phyloP scores from a whole-genome alignment of 2,888 invertebrate species.

The Diaphora mendica region DNA sequence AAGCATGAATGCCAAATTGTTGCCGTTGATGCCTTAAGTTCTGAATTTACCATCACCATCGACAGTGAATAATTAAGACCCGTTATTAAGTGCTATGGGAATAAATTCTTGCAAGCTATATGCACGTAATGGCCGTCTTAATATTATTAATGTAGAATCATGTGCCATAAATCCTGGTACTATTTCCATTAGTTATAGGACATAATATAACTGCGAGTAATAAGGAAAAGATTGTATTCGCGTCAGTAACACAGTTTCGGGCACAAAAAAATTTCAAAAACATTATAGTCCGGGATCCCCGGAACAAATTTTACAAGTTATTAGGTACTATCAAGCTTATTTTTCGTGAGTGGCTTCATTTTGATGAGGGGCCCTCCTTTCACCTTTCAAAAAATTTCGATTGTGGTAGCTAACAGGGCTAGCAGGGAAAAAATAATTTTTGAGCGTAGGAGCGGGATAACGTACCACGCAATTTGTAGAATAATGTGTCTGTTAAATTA shows the following conservation, averaged over 20 bases:
- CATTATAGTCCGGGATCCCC: too few relatives aligned
- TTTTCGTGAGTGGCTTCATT: too few relatives aligned
- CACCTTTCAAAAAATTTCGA: too few relatives aligned
- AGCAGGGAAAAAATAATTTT: too few relatives aligned
- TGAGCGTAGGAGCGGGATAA: too few relatives aligned
- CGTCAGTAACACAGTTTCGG: background rate
- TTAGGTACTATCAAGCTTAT: too few relatives aligned
- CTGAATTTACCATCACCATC: background rate
- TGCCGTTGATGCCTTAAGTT: background rate
- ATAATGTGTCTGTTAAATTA: too few relatives aligned
- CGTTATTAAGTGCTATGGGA: slow-evolving; percentile 5
- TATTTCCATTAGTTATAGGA: background rate
- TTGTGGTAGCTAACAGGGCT: too few relatives aligned
- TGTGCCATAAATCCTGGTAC: slow-evolving; percentile 9
- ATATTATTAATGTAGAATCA: slow-evolving; percentile 17
- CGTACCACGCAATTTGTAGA: too few relatives aligned
- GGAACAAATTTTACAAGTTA: too few relatives aligned
- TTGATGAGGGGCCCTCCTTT: too few relatives aligned
- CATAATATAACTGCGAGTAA: background rate
- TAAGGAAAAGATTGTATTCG: background rate
- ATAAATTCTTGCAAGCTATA: background rate
- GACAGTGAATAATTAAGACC: background rate
- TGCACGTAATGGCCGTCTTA: slow-evolving; percentile 4
- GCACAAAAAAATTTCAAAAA: background rate
- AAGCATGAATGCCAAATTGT: background rate